phyloP scores from a whole-genome alignment of 2,888 invertebrate species.

The Parnassius orleans region DNA sequence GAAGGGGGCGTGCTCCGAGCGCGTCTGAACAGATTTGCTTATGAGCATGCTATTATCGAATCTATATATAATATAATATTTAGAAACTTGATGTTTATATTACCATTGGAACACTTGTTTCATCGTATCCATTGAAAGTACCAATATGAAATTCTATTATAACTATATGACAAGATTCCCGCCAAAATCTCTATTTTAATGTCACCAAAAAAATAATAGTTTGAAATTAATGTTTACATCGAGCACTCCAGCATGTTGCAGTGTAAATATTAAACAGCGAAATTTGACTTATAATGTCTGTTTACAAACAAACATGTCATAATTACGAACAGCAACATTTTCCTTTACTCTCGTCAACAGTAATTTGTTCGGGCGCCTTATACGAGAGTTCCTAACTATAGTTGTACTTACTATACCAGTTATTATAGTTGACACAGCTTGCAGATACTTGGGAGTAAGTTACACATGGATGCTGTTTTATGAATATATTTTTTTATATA shows the following conservation, averaged over 20 bases:
- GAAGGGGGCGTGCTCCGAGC: no score
- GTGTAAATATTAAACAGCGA: conserved; percentile 3
- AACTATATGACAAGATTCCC: no score
- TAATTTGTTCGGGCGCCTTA: conserved; percentile 36
- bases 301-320: conserved; percentile 14
- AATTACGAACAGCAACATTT: conserved; percentile 14
- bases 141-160: no score
- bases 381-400: conserved; percentile 37
- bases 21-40: no score
- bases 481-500: neutral
- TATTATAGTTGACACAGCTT: conserved; percentile 50
- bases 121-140: no score
- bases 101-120: no score
- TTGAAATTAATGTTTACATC: no score
- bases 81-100: no score
- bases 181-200: no score
- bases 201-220: no score
- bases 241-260: neutral
- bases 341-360: conserved; percentile 16
- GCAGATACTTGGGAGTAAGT: conserved; percentile 30
- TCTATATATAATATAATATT: no score
- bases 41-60: no score
- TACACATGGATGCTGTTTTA: neutral
- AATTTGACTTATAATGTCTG: conserved; percentile 13
- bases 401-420: conserved; percentile 43